Conservation (phyloP, 2,113 vertebrate species). For the Ophthalmolycus amberensis region DNA sequence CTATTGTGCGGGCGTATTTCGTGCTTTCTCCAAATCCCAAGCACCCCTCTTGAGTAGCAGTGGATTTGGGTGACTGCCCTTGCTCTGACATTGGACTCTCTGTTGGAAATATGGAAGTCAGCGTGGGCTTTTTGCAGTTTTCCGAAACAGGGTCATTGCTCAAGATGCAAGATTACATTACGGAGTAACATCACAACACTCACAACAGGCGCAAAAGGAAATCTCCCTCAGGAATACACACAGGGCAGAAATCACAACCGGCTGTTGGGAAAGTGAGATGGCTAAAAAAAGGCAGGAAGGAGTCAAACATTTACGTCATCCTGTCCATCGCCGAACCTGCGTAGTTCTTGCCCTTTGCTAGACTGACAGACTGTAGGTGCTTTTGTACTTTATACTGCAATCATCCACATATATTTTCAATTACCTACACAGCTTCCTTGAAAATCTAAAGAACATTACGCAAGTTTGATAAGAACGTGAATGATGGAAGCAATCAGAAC, state of each 20-base stretch:
- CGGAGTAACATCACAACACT: not conserved
- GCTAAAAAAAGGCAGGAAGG: constrained; percentile 4
- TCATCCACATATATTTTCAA: not conserved
- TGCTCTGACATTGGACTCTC: constrained; percentile 56
- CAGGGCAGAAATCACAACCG: constrained; percentile 3
- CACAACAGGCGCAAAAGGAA: constrained; percentile 17
- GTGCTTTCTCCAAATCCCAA: constrained; percentile 64
- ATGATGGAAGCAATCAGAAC: constrained; percentile 27
- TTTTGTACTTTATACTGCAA: not conserved
- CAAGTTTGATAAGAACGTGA: constrained; percentile 16
- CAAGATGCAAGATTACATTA: constrained; percentile 17
- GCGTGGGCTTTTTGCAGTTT: constrained; percentile 21
- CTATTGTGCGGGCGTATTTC: constrained; percentile 65
- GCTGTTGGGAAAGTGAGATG: constrained; percentile 15
- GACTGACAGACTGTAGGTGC: not conserved
- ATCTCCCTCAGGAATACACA: not conserved
- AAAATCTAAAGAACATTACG: not conserved
- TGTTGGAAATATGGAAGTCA: constrained; percentile 31
- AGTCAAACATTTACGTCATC: not conserved
- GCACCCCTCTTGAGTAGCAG: constrained; percentile 55
- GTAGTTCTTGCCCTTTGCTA: not conserved
- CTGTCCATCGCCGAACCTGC: not conserved
- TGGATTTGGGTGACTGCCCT: constrained; percentile 59
- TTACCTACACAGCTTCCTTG: not conserved
- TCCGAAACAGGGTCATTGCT: constrained; percentile 26